Evolutionary conservation across 2,113 vertebrate species (phyloP), one percentile per base, ranked within the genome.

Genomic region (Callocephalon fimbriatum): DNA sequence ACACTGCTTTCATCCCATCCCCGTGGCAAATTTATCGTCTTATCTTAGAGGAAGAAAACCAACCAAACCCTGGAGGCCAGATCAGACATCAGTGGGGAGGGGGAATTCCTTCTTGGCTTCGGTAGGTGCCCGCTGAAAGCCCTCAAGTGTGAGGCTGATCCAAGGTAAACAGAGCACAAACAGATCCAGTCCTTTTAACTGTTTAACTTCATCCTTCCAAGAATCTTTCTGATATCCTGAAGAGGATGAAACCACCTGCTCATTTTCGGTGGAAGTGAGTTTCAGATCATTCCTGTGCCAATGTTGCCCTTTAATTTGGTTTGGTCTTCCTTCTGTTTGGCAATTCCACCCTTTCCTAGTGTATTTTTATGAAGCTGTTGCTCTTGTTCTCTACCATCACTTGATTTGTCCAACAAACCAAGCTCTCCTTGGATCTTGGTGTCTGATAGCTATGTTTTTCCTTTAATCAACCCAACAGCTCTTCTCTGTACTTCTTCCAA

Each of bases 81-180:
- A 48, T 59, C 6, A 85, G 50, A 59, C 56, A 31, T 22, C 63
- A 42, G 62, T 4, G 0, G 27, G 42, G 80, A 72, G 40, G 85
- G 80, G 86, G 80, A 92, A 86, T 92, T 95, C 86, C 90, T 76
- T 51, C 76, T 89, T 65, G 73, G 80, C 38, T 70, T 65, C 4
- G 1, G 23, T 29, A 44, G 51, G 51, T 85, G 58, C 87, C 59
- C 26, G 6, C 48, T 76, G 67, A 53, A 32, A 68, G 68, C 58
- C 61, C 86, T 78, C 44, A 47, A 82, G 47, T 42, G 50, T 19
- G 80, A 54, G 79, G 45, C 74, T 61, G 74, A 15, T 75, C 79
- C 93, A 80, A 76, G 75, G 65, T 85, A 81, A 88, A 81, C 63
- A 66, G 47, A 84, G 45, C 21, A 54, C 75, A 67, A 76, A 89